Base-by-base conservation (phyloP, 2,797 vertebrate genomes). In the Oreonectes daqikongensis region DNA sequence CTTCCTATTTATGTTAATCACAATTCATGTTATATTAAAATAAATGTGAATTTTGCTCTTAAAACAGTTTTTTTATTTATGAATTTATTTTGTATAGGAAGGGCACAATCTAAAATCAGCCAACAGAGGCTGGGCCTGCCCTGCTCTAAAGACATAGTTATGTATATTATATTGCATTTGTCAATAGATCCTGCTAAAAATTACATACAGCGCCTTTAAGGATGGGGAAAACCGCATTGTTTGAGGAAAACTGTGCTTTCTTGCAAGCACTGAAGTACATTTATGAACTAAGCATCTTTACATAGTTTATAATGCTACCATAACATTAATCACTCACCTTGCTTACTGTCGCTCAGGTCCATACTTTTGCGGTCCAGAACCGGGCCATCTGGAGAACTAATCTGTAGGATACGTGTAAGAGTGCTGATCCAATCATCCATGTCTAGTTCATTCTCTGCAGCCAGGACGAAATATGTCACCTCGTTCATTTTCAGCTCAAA, bases 401-500 rank as follows among this genome's bases (percentile, higher is more conserved):
- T 99, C 89, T 98, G 98, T 76, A 99, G 89, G 88, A 98, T 98
- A 82, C 95, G 95, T 81, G 94, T 98, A 84, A 99, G 91, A n/a
- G 95, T 99, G 84, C 90, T 93, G 84, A 99, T 99, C 98, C 98
- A 99, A 18, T 99, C 98, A 61, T 99, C 98, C 98, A 99, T 98
- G 89, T 99, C 98, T 72, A 95, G 94, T 86, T 99, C 98, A 0
- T 93, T 98, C 90, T 99, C 98, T 26, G 98, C 96, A 55, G 98
- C 97, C 93, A 99, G 94, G 87, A 99, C 98, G 28, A 99, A 99
- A 90, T 99, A 99, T 7, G 98, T 99, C 84, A 99, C 94, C 82
- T 98, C 96, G 77, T 98, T 97, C 98, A 99, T 98, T 93, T 99
- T 99, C 91, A 99, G 85, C 86, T 99, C 98, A 84, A 99, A 98